A percentile compares a stretch with the other conserved stretches of the same genome.
Conservation (phyloP, 2,888 invertebrate species). For the Drosophila phalerata region DNA sequence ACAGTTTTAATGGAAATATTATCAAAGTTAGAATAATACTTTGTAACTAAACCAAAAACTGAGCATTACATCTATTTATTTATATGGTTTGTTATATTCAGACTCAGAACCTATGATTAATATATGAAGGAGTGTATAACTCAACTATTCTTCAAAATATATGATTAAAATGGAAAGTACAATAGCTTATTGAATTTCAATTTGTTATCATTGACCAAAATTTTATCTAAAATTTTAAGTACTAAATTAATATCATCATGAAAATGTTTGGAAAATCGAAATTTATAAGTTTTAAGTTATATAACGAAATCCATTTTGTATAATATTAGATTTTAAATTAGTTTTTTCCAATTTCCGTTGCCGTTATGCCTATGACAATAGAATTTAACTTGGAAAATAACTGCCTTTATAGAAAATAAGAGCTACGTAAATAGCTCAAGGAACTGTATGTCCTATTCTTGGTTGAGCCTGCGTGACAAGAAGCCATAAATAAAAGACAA, state of each 20-base stretch:
- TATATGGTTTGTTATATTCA: neutral
- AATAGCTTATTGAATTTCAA: too few species aligned
- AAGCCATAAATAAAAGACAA: conserved; percentile 29
- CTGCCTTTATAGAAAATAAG: neutral
- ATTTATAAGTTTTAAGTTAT: neutral
- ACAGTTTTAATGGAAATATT: neutral
- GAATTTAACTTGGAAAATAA: neutral
- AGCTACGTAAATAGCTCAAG: conserved; percentile 15
- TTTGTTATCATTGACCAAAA: neutral
- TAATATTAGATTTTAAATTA: neutral
- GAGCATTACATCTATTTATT: neutral
- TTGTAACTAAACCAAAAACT: neutral
- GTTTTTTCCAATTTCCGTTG: neutral
- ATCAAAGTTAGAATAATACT: neutral
- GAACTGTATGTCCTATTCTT: neutral
- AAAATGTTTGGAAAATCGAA: neutral
- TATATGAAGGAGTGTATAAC: too few species aligned
- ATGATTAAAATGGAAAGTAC: too few species aligned
- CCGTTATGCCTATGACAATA: conserved; percentile 2
- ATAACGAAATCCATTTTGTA: neutral
- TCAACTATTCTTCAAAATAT: too few species aligned
- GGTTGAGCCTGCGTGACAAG: conserved; percentile 43
- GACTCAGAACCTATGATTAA: too few species aligned
- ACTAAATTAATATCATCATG: neutral
- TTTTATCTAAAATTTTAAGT: neutral